phyloP scores from a whole-genome alignment of 2,888 invertebrate species.

The Ophioninae sp. region DNA sequence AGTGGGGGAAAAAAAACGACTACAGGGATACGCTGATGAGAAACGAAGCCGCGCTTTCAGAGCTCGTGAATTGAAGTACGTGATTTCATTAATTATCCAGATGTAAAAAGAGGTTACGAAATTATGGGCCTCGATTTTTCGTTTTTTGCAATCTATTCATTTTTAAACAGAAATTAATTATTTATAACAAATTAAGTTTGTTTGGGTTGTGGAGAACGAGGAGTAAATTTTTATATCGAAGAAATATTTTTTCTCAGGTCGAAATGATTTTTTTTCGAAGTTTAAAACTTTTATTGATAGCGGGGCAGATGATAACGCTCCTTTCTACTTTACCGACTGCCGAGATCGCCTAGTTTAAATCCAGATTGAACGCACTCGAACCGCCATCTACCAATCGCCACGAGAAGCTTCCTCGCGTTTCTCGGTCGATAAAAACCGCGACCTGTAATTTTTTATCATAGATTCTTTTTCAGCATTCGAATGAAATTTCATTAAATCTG shows the following conservation, averaged over 20 bases:
- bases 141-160: background rate
- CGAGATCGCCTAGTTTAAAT: background rate
- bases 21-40: background rate
- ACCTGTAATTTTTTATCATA: background rate
- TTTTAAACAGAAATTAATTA: too few species aligned
- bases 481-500: background rate
- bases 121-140: background rate
- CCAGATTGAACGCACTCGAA: background rate
- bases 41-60: too few species aligned
- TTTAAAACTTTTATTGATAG: background rate
- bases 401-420: background rate
- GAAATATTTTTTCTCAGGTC: background rate
- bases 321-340: background rate
- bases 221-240: too few species aligned
- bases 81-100: background rate
- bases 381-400: slow-evolving; percentile 15
- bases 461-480: background rate
- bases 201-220: too few species aligned
- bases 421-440: background rate
- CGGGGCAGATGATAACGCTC: background rate
- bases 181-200: too few species aligned
- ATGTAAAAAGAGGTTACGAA: background rate
- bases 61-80: background rate
- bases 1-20: background rate
- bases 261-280: background rate